These are phyloP conservation scores for Melipona bicolor DNA, from an alignment of 2,888 invertebrate genomes.

Conservation along the genomic window DNA sequence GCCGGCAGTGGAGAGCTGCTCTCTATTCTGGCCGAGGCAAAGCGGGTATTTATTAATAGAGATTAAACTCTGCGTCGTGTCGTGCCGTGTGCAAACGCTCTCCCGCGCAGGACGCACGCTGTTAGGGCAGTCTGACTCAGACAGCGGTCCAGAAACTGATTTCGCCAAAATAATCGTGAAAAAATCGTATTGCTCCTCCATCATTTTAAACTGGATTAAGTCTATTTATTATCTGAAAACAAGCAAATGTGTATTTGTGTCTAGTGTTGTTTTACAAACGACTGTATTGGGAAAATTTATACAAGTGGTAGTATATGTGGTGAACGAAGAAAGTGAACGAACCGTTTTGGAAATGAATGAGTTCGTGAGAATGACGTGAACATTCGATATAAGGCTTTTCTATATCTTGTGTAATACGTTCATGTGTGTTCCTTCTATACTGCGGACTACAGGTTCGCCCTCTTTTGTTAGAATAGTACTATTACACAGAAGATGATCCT, in stretches of 20 bases:
- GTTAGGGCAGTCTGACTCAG: constrained; percentile 78
- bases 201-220: constrained; percentile 12
- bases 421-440: constrained; percentile 6
- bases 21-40: constrained; percentile 75
- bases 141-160: constrained; percentile 64
- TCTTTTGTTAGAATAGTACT: constrained; percentile 15
- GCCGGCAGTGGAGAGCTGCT: constrained; percentile 64
- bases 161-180: constrained; percentile 55
- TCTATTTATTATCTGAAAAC: neutral
- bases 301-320: neutral
- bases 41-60: constrained; percentile 83
- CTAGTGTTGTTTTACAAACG: neutral
- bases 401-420: neutral
- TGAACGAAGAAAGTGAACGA: constrained; percentile 13
- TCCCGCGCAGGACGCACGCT: constrained; percentile 78
- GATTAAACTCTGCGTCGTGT: constrained; percentile 83
- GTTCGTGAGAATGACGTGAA: constrained; percentile 25
- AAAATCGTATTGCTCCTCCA: constrained; percentile 30
- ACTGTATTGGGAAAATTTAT: neutral
- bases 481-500: constrained; percentile 7
- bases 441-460: neutral
- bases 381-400: constrained; percentile 28
- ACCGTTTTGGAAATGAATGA: constrained; percentile 8
- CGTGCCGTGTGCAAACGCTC: constrained; percentile 83
- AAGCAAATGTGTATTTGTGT: neutral